Conservation (phyloP, 2,797 vertebrate genomes). For the Cossypha heuglini region DNA sequence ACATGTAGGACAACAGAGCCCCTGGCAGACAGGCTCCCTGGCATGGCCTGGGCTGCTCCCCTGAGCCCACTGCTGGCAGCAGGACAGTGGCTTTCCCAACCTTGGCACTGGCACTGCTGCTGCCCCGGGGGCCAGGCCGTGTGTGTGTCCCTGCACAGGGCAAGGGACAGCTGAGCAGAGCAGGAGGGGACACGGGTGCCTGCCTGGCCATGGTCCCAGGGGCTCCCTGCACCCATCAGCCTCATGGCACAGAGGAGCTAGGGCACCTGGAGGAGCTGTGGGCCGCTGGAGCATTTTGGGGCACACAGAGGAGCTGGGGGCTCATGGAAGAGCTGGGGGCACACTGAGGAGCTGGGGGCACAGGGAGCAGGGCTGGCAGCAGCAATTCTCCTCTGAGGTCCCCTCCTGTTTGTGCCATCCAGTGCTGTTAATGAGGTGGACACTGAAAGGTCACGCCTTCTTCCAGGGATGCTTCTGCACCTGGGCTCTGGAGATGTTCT, state of each 20-base stretch:
- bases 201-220: not conserved
- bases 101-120: not conserved
- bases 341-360: not conserved
- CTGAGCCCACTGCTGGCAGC: not conserved
- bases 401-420: not conserved
- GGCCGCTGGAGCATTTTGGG: too few relatives aligned
- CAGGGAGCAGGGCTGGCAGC: not conserved
- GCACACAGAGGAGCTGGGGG: not conserved
- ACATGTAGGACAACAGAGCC: not conserved
- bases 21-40: not conserved
- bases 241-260: fast-evolving
- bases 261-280: not conserved
- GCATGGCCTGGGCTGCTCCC: not conserved
- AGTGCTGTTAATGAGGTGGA: not conserved
- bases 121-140: fast-evolving
- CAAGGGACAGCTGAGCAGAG: not conserved
- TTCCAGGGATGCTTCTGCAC: not conserved
- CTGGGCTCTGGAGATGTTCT: not conserved
- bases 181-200: not conserved
- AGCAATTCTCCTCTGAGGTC: not conserved
- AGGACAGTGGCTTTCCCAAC: not conserved
- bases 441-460: not conserved
- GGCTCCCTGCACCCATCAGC: not conserved
- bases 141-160: not conserved
- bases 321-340: fast-evolving